A percentile compares a stretch with the other conserved stretches of the same genome.
These are phyloP conservation scores for Malacoctenus gilli DNA, from an alignment of 2,797 vertebrate species.

Conservation along the genomic window DNA sequence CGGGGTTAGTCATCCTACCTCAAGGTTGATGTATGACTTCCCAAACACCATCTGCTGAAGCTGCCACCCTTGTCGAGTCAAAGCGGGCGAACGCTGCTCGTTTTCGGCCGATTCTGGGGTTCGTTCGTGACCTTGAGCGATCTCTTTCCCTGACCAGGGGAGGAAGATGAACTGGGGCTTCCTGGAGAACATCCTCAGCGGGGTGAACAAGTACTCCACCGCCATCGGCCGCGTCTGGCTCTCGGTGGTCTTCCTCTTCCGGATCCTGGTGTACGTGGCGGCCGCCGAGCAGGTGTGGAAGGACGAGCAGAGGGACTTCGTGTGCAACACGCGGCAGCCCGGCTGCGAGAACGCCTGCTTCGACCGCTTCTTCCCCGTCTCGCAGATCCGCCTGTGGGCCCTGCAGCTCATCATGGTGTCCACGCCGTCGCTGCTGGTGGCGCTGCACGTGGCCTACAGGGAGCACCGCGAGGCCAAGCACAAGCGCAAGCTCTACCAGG, in stretches of 20 bases:
- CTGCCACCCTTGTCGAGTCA: no score
- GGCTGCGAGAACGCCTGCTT: constrained; percentile 91
- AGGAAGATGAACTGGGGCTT: constrained; percentile 88
- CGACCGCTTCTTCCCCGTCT: constrained; percentile 90
- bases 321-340: constrained; percentile 87
- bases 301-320: constrained; percentile 86
- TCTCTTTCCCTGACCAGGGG: no score
- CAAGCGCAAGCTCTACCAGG: constrained; percentile 77
- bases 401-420: constrained; percentile 91
- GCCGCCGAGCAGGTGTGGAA: constrained; percentile 91
- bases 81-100: no score
- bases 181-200: constrained; percentile 85
- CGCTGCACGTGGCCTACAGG: constrained; percentile 87
- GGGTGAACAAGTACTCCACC: constrained; percentile 89
- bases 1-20: no score
- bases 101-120: no score
- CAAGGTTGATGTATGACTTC: no score
- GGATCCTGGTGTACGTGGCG: constrained; percentile 86
- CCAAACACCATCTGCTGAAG: no score
- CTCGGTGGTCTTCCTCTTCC: constrained; percentile 86
- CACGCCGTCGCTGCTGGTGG: constrained; percentile 88
- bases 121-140: no score
- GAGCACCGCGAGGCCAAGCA: constrained; percentile 82
- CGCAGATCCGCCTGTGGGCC: constrained; percentile 89
- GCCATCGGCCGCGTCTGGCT: constrained; percentile 88